Evolutionary conservation across 92 coral and sea anemone genomes (phyloP).

Genomic region (Parazoanthus swiftii): DNA sequence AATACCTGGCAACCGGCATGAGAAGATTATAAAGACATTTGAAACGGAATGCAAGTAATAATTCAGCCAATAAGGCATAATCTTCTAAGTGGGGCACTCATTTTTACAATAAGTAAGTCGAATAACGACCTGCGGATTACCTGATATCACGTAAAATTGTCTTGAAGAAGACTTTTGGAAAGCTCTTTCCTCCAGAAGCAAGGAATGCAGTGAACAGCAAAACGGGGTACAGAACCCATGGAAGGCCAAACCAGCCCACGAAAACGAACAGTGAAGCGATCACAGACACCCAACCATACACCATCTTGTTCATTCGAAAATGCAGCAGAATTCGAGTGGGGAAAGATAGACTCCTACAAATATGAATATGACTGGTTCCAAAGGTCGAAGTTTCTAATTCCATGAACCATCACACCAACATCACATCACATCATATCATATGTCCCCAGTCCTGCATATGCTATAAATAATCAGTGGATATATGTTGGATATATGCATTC

Average conservation of each 20-base stretch:
- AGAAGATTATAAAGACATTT: too few relatives aligned
- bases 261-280: slow-evolving; percentile 40
- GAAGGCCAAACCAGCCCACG: slow-evolving; percentile 59
- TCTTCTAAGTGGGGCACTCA: too few relatives aligned
- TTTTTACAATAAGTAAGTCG: too few relatives aligned
- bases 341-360: slow-evolving; percentile 43
- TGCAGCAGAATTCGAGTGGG: slow-evolving; percentile 59
- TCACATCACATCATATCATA: neutral
- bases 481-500: too few relatives aligned
- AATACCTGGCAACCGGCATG: too few relatives aligned
- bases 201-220: slow-evolving; percentile 67
- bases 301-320: slow-evolving; percentile 52
- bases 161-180: slow-evolving; percentile 79
- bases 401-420: neutral
- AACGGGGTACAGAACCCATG: slow-evolving; percentile 65
- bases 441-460: neutral
- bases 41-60: too few relatives aligned
- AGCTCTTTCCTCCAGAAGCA: slow-evolving; percentile 86
- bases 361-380: slow-evolving; percentile 40
- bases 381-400: slow-evolving; percentile 39
- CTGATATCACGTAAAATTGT: slow-evolving; percentile 82
- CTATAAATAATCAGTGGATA: neutral
- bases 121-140: slow-evolving; percentile 39
- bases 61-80: too few relatives aligned
- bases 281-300: slow-evolving; percentile 49